phyloP scores from a whole-genome alignment of 2,797 vertebrate species.

The Threskiornis aethiopicus region DNA sequence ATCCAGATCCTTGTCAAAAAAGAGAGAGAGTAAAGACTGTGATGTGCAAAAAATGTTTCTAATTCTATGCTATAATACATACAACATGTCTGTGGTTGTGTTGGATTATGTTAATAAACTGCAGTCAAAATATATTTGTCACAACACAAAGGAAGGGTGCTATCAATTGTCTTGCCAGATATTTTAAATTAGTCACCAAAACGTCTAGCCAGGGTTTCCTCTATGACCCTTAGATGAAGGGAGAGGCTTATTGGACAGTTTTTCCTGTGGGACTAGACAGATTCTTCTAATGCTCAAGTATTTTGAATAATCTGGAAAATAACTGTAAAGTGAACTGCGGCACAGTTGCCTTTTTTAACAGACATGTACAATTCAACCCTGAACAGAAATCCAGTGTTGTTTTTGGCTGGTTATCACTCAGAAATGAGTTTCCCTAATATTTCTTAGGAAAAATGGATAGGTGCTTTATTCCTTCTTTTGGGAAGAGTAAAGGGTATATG shows the following conservation, averaged over 20 bases:
- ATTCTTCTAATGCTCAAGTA: conserved; percentile 59
- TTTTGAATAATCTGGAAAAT: conserved; percentile 72
- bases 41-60: conserved; percentile 79
- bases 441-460: not conserved
- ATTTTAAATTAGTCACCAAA: conserved; percentile 83
- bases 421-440: conserved; percentile 29
- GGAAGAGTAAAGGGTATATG: not conserved
- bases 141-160: conserved; percentile 84
- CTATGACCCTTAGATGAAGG: conserved; percentile 78
- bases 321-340: conserved; percentile 63
- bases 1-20: conserved; percentile 80
- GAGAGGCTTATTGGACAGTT: conserved; percentile 59
- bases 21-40: conserved; percentile 67
- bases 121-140: conserved; percentile 86
- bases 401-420: conserved; percentile 59
- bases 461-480: not conserved
- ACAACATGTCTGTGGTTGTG: conserved; percentile 83
- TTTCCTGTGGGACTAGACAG: conserved; percentile 62
- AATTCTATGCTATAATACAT: conserved; percentile 81
- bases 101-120: conserved; percentile 83
- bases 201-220: conserved; percentile 84
- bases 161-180: conserved; percentile 84
- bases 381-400: conserved; percentile 27
- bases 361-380: conserved; percentile 45
- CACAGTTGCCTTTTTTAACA: conserved; percentile 65